phyloP scores from a whole-genome alignment of 2,888 invertebrate species.

The Drosophila neutralis region DNA sequence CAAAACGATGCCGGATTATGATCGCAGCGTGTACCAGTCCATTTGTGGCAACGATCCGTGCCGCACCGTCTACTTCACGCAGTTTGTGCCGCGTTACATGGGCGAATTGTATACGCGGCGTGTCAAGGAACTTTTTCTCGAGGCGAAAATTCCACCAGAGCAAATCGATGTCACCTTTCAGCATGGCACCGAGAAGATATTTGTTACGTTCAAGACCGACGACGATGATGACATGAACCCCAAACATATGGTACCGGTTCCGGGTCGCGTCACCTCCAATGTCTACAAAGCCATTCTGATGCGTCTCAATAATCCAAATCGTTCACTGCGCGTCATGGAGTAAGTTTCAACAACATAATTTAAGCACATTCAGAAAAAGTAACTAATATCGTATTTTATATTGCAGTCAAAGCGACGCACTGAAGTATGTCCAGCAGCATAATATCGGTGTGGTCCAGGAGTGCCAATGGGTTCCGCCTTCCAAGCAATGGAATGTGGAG shows the following conservation, averaged over 20 bases:
- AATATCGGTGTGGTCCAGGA: constrained; percentile 76
- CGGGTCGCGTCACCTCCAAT: constrained; percentile 88
- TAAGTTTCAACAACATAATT: constrained; percentile 53
- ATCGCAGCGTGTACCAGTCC: constrained; percentile 88
- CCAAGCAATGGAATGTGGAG: constrained; percentile 83
- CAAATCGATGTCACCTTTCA: constrained; percentile 84
- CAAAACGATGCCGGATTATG: constrained; percentile 86
- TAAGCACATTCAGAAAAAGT: neutral
- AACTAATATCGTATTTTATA: neutral
- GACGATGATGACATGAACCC: constrained; percentile 57
- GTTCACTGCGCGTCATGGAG: constrained; percentile 80
- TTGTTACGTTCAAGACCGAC: constrained; percentile 87
- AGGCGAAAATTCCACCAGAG: constrained; percentile 83
- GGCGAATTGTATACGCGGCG: constrained; percentile 88
- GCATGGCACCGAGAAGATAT: constrained; percentile 87
- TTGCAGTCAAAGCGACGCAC: constrained; percentile 85
- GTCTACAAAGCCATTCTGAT: constrained; percentile 91
- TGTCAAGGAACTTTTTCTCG: constrained; percentile 87
- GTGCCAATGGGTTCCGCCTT: constrained; percentile 74
- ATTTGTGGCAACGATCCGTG: constrained; percentile 91
- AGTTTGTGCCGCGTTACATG: constrained; percentile 88
- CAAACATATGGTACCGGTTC: constrained; percentile 83
- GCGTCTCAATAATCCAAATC: constrained; percentile 85
- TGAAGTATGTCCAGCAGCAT: constrained; percentile 84
- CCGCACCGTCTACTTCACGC: constrained; percentile 89